phyloP scores from a whole-genome alignment of 2,888 invertebrate genomes.

The Hydroisotoma schaefferi region DNA sequence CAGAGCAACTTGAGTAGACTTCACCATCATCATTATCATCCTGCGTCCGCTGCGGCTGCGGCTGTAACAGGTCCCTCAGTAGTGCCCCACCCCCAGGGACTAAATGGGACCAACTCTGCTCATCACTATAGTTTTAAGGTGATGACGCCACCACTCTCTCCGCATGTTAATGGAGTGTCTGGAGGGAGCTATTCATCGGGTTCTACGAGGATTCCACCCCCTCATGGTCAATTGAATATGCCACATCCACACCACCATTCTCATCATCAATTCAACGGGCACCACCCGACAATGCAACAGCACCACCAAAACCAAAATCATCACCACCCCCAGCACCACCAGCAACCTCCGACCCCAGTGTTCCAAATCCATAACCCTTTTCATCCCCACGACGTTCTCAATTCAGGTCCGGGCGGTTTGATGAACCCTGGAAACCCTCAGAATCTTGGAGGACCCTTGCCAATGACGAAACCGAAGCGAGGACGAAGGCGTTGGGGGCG shows the following conservation, averaged over 20 bases:
- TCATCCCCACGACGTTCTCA: constrained; percentile 12
- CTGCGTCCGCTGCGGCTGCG: constrained; percentile 12
- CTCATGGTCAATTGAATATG: constrained; percentile 40
- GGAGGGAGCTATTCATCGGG: constrained; percentile 14
- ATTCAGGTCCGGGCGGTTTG: background rate
- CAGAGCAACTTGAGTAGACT: constrained; percentile 35
- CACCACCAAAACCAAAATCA: constrained; percentile 25
- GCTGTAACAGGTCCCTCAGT: constrained; percentile 6
- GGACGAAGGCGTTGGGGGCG: constrained; percentile 56
- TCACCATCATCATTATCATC: constrained; percentile 30
- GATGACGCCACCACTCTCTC: constrained; percentile 45
- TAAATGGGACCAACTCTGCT: constrained; percentile 15
- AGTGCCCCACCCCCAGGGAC: constrained; percentile 7
- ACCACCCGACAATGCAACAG: constrained; percentile 17
- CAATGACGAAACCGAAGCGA: constrained; percentile 50
- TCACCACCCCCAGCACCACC: constrained; percentile 30
- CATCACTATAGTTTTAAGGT: constrained; percentile 46
- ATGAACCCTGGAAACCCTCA: background rate
- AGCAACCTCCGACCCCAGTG: constrained; percentile 26
- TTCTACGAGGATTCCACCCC: constrained; percentile 40
- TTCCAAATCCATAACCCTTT: constrained; percentile 27
- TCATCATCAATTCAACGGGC: constrained; percentile 37
- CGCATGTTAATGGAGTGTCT: constrained; percentile 35
- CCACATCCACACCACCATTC: constrained; percentile 25
- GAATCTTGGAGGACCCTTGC: background rate